These are phyloP conservation scores for Neodiprion virginianus DNA, from an alignment of 1,140 invertebrate genomes.

Conservation along the genomic window DNA sequence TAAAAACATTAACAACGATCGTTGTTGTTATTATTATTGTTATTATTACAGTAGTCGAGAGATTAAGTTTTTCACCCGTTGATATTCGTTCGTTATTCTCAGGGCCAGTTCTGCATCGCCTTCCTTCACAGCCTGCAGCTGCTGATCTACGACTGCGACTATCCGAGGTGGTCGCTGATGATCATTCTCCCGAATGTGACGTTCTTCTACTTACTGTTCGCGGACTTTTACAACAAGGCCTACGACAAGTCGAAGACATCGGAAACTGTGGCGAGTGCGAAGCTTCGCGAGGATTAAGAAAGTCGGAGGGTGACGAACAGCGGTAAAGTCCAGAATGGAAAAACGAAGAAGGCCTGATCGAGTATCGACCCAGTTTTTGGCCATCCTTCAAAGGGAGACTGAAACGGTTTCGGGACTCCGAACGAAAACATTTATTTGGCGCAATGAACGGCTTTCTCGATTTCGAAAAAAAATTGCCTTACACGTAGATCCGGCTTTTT, in stretches of 20 bases:
- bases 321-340: slow-evolving; percentile 28
- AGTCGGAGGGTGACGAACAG: slow-evolving; percentile 17
- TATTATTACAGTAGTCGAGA: slow-evolving; percentile 9
- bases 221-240: slow-evolving; percentile 80
- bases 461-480: too few relatives aligned
- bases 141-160: slow-evolving; percentile 85
- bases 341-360: slow-evolving; percentile 25
- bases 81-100: slow-evolving; percentile 46
- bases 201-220: slow-evolving; percentile 83
- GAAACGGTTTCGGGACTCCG: not conserved
- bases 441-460: not conserved
- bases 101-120: slow-evolving; percentile 80
- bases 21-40: slow-evolving; percentile 22
- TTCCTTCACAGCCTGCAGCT: slow-evolving; percentile 83
- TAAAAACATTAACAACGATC: not conserved
- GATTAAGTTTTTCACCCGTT: slow-evolving; percentile 19
- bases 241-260: slow-evolving; percentile 53
- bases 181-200: slow-evolving; percentile 80
- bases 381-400: not conserved
- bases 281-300: slow-evolving; percentile 10
- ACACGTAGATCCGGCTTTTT: too few relatives aligned
- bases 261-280: slow-evolving; percentile 12
- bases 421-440: not conserved
- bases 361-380: too few relatives aligned
- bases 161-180: slow-evolving; percentile 76